These are phyloP conservation scores for Leptestheria dahalacensis DNA, from an alignment of 1,140 invertebrate species.

Conservation along the genomic window DNA sequence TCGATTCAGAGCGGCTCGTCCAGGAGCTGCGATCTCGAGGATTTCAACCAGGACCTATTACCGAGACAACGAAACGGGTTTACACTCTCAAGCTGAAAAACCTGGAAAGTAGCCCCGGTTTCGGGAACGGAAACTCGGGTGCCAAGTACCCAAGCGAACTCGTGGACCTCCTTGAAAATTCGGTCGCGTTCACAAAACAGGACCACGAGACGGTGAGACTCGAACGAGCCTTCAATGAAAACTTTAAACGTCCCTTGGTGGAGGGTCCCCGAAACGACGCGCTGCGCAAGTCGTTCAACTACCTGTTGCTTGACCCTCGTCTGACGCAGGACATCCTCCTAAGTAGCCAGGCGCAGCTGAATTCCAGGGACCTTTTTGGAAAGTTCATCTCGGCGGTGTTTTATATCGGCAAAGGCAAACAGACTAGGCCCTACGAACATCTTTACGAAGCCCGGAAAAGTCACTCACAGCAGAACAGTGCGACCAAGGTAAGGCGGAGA, in stretches of 20 bases:
- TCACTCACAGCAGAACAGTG: too few relatives aligned
- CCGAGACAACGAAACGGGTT: too few relatives aligned
- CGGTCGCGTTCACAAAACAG: neutral
- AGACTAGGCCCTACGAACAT: slow-evolving; percentile 69
- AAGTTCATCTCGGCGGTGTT: slow-evolving; percentile 56
- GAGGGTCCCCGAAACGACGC: slow-evolving; percentile 49
- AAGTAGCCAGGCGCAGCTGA: too few relatives aligned
- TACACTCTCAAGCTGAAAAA: too few relatives aligned
- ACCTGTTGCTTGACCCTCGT: slow-evolving; percentile 74
- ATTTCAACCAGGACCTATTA: neutral
- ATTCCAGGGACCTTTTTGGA: slow-evolving; percentile 30
- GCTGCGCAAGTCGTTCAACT: slow-evolving; percentile 55
- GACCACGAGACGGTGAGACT: neutral
- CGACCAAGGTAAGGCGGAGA: too few relatives aligned
- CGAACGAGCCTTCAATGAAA: slow-evolving; percentile 40
- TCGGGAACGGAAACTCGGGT: too few relatives aligned
- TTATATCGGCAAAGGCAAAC: slow-evolving; percentile 58
- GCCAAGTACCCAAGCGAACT: neutral
- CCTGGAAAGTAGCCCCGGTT: too few relatives aligned
- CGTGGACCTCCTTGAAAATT: neutral
- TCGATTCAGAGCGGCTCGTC: neutral
- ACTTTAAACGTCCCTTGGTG: slow-evolving; percentile 42
- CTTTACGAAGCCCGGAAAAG: slow-evolving; percentile 62
- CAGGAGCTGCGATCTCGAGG: neutral
- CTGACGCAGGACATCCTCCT: slow-evolving; percentile 58